phyloP scores from a whole-genome alignment of 2,888 invertebrate species.

The Euphydryas editha region DNA sequence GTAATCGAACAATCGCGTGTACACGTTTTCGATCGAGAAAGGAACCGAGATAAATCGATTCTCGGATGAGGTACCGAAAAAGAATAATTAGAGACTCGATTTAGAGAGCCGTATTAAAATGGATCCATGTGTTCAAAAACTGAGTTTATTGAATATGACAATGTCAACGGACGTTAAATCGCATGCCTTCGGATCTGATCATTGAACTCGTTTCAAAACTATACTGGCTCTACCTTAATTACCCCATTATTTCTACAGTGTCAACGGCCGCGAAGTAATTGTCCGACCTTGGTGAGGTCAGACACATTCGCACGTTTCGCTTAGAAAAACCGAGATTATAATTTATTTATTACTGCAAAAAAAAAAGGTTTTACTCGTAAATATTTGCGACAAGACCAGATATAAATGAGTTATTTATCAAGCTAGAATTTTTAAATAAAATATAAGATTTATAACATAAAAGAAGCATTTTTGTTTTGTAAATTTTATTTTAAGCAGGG shows the following conservation, averaged over 20 bases:
- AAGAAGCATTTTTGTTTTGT: too few species aligned
- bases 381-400: not conserved
- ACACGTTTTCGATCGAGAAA: not conserved
- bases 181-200: constrained; percentile 37
- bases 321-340: constrained; percentile 5
- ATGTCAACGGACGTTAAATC: constrained; percentile 22
- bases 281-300: constrained; percentile 63
- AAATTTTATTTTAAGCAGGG: too few species aligned
- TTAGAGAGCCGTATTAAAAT: constrained; percentile 14
- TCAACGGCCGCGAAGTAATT: constrained; percentile 34
- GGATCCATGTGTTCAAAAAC: not conserved
- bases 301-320: constrained; percentile 14
- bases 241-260: constrained; percentile 58
- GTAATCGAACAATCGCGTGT: not conserved
- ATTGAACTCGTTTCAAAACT: constrained; percentile 46
- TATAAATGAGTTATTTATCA: not conserved
- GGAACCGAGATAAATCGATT: not conserved
- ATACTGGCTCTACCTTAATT: constrained; percentile 53
- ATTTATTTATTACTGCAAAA: constrained; percentile 7
- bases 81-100: constrained; percentile 12
- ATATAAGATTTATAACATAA: too few species aligned
- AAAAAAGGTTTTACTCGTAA: not conserved
- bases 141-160: constrained; percentile 19
- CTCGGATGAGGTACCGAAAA: not conserved
- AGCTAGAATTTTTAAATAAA: not conserved